Percentiles rank a stretch among this genome's conserved stretches.
Conservation (phyloP, 2,797 vertebrate species). For the Acanthiza pusilla region DNA sequence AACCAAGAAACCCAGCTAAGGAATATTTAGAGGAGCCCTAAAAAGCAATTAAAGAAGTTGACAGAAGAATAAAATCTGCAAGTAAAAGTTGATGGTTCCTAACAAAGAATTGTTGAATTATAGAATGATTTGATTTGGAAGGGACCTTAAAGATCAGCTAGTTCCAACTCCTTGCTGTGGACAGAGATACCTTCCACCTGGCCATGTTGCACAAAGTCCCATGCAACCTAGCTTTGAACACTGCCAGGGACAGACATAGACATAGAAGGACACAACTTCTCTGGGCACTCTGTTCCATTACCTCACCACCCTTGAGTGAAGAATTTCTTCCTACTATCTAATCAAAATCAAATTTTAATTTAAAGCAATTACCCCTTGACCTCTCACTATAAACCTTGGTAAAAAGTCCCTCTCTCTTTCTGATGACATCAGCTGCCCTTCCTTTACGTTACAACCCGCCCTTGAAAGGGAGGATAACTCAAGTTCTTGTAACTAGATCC, state of each 20-base stretch:
- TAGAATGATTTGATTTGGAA: not conserved
- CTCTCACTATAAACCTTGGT: not conserved
- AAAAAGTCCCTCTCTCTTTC: not conserved
- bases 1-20: not conserved
- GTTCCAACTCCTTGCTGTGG: not conserved
- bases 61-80: not conserved
- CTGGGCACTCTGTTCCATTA: not conserved
- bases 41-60: not conserved
- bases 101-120: not conserved
- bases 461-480: not conserved
- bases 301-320: not conserved
- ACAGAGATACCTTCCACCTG: not conserved
- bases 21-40: not conserved
- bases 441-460: fast-evolving
- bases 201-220: too few species aligned
- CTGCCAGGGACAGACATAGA: not conserved
- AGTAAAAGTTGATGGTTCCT: not conserved
- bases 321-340: not conserved
- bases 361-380: not conserved
- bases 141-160: not conserved
- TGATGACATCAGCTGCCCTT: not conserved
- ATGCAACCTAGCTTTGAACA: not conserved
- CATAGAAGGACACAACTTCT: not conserved
- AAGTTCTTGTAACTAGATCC: not conserved
- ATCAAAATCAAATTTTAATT: not conserved